phyloP scores from a whole-genome alignment of 2,113 vertebrate genomes.

The Aldabrachelys gigantea region DNA sequence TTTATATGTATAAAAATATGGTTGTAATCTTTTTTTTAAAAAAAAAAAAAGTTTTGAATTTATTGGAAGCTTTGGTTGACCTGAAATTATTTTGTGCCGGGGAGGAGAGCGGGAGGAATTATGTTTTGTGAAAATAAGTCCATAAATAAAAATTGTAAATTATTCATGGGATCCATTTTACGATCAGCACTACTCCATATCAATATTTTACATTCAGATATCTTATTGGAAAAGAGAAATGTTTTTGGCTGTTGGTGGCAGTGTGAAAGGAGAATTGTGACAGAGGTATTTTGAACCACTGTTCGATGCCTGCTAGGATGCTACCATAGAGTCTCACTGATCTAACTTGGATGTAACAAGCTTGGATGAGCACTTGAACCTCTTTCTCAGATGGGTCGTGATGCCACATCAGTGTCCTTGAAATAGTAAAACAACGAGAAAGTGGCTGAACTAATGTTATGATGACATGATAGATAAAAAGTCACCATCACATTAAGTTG shows the following conservation, averaged over 20 bases:
- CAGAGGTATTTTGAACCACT: not conserved
- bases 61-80: too few relatives aligned
- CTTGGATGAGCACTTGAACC: not conserved
- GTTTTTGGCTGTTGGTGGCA: not conserved
- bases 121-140: too few relatives aligned
- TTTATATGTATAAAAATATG: too few relatives aligned
- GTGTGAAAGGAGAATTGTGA: not conserved
- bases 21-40: too few relatives aligned
- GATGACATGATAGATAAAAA: not conserved
- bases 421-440: not conserved
- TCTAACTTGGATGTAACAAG: not conserved
- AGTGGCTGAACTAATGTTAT: not conserved
- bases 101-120: too few relatives aligned
- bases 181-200: too few relatives aligned
- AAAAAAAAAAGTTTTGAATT: too few relatives aligned
- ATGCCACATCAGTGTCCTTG: not conserved
- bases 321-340: rapidly evolving
- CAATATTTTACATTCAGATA: not conserved
- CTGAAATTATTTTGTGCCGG: too few relatives aligned
- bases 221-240: not conserved
- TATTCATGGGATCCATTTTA: too few relatives aligned
- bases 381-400: not conserved
- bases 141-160: too few relatives aligned
- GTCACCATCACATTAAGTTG: not conserved
- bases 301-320: not conserved